A percentile compares a stretch with the other conserved stretches of the same genome.
Conservation (phyloP, 2,888 invertebrate species). For the Oxytorus armatus region DNA sequence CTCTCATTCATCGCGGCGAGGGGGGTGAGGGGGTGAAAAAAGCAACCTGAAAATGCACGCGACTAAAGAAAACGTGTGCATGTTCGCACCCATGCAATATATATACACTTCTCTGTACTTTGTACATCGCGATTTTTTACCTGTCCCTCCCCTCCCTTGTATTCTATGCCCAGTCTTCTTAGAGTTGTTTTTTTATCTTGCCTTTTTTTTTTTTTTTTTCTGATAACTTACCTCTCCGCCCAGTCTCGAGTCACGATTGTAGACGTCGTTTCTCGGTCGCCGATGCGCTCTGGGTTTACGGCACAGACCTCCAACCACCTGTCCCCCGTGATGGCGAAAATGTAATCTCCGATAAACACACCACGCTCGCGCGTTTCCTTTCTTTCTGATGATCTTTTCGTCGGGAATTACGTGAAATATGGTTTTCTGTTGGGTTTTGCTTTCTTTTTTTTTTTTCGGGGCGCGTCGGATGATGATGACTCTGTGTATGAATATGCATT, state of each 20-base stretch:
- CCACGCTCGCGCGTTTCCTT: background rate
- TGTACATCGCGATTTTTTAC: constrained; percentile 34
- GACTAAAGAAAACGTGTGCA: constrained; percentile 19
- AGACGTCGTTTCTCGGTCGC: constrained; percentile 1
- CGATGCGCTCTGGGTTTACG: constrained; percentile 8
- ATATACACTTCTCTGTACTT: constrained; percentile 10
- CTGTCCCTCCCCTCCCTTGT: no score
- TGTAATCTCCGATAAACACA: constrained; percentile 10
- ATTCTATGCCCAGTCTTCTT: constrained; percentile 49
- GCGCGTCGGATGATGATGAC: no score
- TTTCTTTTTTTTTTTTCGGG: no score
- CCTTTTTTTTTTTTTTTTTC: background rate
- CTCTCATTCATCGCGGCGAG: no score
- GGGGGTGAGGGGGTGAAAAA: constrained; percentile 15
- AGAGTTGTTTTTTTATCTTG: constrained; percentile 43
- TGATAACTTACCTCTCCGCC: background rate
- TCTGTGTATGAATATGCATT: no score
- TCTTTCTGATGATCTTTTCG: constrained; percentile 17
- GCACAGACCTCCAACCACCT: constrained; percentile 22
- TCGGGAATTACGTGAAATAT: no score
- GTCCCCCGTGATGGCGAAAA: constrained; percentile 36
- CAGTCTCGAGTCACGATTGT: constrained; percentile 7
- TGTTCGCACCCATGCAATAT: constrained; percentile 39
- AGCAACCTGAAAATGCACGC: constrained; percentile 27
- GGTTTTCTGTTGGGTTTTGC: constrained; percentile 11